Evolutionary conservation across 2,113 vertebrate species (phyloP).

Genomic region (Erythrolamprus reginae): DNA sequence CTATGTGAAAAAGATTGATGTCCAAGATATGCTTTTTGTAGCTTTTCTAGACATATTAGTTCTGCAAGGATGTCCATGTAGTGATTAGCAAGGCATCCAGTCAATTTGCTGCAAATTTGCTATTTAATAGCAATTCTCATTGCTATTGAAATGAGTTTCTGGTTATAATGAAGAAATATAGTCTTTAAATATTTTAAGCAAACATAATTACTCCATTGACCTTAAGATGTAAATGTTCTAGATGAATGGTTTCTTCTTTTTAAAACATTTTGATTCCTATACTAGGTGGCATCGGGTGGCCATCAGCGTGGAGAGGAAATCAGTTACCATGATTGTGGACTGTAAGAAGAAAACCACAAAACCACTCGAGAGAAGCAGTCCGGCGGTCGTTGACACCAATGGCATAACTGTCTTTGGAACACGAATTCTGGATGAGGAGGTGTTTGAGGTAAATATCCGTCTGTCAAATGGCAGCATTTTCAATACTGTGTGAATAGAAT

Average conservation of each 20-base stretch:
- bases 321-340: constrained; percentile 92
- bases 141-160: constrained; percentile 9
- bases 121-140: constrained; percentile 20
- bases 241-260: neutral
- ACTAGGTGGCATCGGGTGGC: constrained; percentile 94
- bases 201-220: neutral
- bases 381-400: constrained; percentile 77
- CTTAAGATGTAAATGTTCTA: neutral
- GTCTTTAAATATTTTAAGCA: neutral
- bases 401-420: constrained; percentile 93
- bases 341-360: constrained; percentile 91
- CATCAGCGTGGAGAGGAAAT: constrained; percentile 95
- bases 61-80: too few species aligned
- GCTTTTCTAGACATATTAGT: neutral
- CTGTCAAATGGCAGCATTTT: neutral
- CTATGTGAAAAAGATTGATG: neutral
- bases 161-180: neutral
- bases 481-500: neutral
- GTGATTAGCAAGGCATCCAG: neutral
- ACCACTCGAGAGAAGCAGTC: constrained; percentile 83
- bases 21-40: neutral
- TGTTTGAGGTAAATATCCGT: constrained; percentile 83
- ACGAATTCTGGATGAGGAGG: constrained; percentile 88
- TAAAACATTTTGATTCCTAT: constrained; percentile 17
- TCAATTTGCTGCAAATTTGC: neutral